A percentile compares a stretch with the other conserved stretches of the same genome.
Evolutionary conservation across 1,140 invertebrate species (phyloP).

Genomic region (Lysiphlebus fabarum): DNA sequence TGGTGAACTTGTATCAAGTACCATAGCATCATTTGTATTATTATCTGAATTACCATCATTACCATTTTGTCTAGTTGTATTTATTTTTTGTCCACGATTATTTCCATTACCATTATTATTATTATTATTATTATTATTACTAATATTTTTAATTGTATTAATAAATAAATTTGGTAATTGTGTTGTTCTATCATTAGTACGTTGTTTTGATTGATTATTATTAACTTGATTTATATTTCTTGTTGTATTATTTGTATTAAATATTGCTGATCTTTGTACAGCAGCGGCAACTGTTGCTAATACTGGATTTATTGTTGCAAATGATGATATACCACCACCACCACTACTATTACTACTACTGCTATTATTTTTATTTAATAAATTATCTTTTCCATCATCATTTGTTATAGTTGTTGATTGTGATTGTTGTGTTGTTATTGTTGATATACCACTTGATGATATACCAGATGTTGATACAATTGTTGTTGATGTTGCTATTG

Average conservation of each 20-base stretch:
- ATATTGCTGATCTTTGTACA: conserved; percentile 49
- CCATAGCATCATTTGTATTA: conserved; percentile 37
- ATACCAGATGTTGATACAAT: no score
- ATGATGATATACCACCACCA: conserved; percentile 32
- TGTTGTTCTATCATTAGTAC: conserved; percentile 38
- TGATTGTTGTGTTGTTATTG: no score
- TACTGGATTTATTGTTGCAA: conserved; percentile 48
- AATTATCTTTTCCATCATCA: not conserved
- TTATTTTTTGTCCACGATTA: conserved; percentile 9
- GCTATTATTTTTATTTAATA: conserved; percentile 36
- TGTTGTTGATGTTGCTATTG: no score
- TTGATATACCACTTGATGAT: no score
- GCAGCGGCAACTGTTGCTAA: conserved; percentile 52
- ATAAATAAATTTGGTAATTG: conserved; percentile 45
- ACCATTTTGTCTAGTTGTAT: conserved; percentile 46
- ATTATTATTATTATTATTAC: no score
- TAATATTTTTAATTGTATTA: conserved; percentile 42
- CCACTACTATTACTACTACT: conserved; percentile 32
- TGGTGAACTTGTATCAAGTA: conserved; percentile 71
- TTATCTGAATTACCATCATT: conserved; percentile 36
- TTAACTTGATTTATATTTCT: conserved; percentile 46
- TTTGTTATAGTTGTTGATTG: no score
- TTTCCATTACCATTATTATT: not conserved
- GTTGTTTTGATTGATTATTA: conserved; percentile 44
- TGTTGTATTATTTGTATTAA: conserved; percentile 38